Base-by-base conservation (phyloP, 2,888 invertebrate genomes). In the Euphydryas editha region DNA sequence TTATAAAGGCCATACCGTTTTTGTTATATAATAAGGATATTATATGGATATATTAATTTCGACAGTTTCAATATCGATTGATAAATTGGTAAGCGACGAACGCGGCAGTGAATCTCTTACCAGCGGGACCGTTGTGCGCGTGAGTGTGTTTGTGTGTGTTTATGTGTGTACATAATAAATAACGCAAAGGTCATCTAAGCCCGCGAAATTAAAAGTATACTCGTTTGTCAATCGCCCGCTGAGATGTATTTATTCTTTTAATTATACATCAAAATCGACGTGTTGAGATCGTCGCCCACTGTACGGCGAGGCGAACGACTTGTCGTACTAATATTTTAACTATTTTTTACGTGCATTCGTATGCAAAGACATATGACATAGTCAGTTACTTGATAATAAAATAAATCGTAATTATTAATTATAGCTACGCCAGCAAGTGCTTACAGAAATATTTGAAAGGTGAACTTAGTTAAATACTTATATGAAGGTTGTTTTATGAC, bases 121-220 rank as follows among this genome's bases (percentile, higher is more conserved):
- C 51, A 17, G 51, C 51, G 51, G 30, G 51, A 30, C 15, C 15
- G 17, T 18, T 42, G 37, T 54, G 42, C 15, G 54, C 24, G 30
- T 30, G 30, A 0, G 0, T 30, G 30, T 30, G 2, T 30, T 5
- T 30, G 30, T 30, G 4, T 24, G 4, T 30, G 8, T 30, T 7
- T 3, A 2, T 30, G 30, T 30, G 8, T 30, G 60, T 66, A 55
- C 44, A 59, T 62, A 55, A 67, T 69, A 69, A 67, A 65, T 68
- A 42, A 51, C 20, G 7, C 57, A 51, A 58, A 62, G 54, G 57
- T 51, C 30, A 54, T 8, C 36, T 54, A 46, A 58, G 51, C n/a
- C 42, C 30, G 15, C 11, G 36, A 18, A 36, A 17, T 51, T 30
- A 37, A 18, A 49, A 54, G 47, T 57, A 54, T 10, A 18, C 51